phyloP scores from a whole-genome alignment of 2,888 invertebrate genomes.

The Electrophaes corylata region DNA sequence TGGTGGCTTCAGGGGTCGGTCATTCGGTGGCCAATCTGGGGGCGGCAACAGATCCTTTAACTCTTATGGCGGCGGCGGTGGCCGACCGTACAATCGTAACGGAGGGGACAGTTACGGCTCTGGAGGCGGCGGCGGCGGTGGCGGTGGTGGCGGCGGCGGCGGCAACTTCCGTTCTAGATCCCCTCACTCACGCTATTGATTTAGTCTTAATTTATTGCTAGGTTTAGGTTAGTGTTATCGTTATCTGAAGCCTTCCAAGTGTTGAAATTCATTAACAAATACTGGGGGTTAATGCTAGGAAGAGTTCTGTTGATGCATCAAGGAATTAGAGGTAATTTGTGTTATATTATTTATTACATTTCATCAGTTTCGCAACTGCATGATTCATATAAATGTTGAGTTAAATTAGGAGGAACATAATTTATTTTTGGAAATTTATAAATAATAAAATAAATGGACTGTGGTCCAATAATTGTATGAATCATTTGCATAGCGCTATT shows the following conservation, averaged over 20 bases:
- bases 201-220: constrained; percentile 74
- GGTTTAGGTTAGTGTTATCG: constrained; percentile 79
- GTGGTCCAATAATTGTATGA: too few relatives aligned
- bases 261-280: constrained; percentile 79
- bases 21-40: constrained; percentile 77
- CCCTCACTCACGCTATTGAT: constrained; percentile 75
- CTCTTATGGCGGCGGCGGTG: constrained; percentile 71
- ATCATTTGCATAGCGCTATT: too few relatives aligned
- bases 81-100: constrained; percentile 69
- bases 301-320: constrained; percentile 70
- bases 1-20: constrained; percentile 58
- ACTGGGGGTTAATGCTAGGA: constrained; percentile 79
- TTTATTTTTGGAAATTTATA: too few relatives aligned
- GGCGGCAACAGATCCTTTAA: constrained; percentile 82
- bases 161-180: constrained; percentile 83
- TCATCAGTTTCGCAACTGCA: not conserved
- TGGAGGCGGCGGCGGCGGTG: constrained; percentile 70
- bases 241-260: constrained; percentile 84
- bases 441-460: too few relatives aligned
- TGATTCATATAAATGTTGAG: not conserved
- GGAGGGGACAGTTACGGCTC: constrained; percentile 75
- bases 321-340: constrained; percentile 72
- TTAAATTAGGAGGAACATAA: not conserved
- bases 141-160: constrained; percentile 69
- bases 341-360: constrained; percentile 7